phyloP scores from a whole-genome alignment of 2,113 vertebrate species.

The Toxostoma redivivum region DNA sequence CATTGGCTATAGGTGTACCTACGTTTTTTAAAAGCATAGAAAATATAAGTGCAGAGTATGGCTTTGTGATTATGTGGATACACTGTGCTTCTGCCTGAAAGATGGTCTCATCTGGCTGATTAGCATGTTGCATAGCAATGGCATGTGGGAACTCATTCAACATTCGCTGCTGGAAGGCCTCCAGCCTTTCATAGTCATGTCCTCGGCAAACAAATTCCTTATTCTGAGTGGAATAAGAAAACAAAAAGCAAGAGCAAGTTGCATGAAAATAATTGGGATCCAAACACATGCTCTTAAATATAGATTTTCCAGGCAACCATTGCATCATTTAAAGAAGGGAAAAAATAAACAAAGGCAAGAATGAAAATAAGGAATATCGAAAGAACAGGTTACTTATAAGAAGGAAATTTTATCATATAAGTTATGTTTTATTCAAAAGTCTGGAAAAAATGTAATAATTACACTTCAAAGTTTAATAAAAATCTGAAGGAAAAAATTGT shows the following conservation, averaged over 20 bases:
- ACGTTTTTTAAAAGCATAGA: not conserved
- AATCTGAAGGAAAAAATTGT: not conserved
- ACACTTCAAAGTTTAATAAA: not conserved
- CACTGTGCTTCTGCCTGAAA: constrained; percentile 98
- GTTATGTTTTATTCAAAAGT: not conserved
- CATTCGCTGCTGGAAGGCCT: constrained; percentile 99
- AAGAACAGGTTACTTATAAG: not conserved
- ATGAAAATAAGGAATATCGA: not conserved
- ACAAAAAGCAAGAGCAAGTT: not conserved
- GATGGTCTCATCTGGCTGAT: constrained; percentile 98
- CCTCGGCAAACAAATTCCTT: constrained; percentile 99
- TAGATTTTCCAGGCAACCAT: not conserved
- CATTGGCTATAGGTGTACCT: not conserved
- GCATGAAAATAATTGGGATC: not conserved
- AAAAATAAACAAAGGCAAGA: not conserved
- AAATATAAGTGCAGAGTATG: not conserved
- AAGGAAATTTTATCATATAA: not conserved
- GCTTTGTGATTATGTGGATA: constrained; percentile 77
- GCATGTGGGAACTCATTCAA: constrained; percentile 97
- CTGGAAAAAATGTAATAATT: not conserved
- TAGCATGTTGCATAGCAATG: constrained; percentile 98
- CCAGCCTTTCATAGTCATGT: constrained; percentile 97
- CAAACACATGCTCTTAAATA: not conserved
- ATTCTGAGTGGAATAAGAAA: constrained; percentile 76
- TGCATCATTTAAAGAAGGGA: not conserved